Percentiles rank a stretch among this genome's conserved stretches.
phyloP scores from a whole-genome alignment of 2,797 vertebrate species.

The Propithecus perrieri region DNA sequence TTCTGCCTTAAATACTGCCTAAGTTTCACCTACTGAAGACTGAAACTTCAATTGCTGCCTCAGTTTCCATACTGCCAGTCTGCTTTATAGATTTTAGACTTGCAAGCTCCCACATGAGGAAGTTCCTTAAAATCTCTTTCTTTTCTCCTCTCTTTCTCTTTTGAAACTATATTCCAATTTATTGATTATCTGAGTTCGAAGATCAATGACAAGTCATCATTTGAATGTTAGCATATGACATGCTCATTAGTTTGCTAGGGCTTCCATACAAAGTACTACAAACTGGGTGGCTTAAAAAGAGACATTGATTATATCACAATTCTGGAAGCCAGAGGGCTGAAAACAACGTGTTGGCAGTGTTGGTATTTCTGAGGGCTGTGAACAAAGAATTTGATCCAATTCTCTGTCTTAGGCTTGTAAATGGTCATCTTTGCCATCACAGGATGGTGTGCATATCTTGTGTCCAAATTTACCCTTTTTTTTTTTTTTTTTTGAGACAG shows the following conservation, averaged over 20 bases:
- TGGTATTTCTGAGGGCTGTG: background rate
- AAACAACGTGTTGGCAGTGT: background rate
- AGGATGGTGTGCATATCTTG: background rate
- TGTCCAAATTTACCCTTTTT: background rate
- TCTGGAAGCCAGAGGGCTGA: background rate
- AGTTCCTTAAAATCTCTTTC: background rate
- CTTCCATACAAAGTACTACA: background rate
- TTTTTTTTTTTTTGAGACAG: too few species aligned
- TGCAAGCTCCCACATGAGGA: background rate
- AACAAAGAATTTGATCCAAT: background rate
- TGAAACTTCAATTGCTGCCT: background rate
- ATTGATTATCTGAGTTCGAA: background rate
- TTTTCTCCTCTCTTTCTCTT: background rate
- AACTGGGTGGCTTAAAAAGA: background rate
- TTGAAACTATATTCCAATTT: background rate
- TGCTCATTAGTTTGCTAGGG: background rate
- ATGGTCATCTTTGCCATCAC: background rate
- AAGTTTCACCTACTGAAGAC: background rate
- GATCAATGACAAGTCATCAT: background rate
- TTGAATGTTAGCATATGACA: background rate
- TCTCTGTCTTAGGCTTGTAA: background rate
- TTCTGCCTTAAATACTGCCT: background rate
- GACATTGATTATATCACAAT: background rate
- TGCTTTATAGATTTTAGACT: background rate
- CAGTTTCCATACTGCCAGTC: background rate